phyloP scores from a whole-genome alignment of 2,113 vertebrate genomes.

The Pantherophis guttatus region DNA sequence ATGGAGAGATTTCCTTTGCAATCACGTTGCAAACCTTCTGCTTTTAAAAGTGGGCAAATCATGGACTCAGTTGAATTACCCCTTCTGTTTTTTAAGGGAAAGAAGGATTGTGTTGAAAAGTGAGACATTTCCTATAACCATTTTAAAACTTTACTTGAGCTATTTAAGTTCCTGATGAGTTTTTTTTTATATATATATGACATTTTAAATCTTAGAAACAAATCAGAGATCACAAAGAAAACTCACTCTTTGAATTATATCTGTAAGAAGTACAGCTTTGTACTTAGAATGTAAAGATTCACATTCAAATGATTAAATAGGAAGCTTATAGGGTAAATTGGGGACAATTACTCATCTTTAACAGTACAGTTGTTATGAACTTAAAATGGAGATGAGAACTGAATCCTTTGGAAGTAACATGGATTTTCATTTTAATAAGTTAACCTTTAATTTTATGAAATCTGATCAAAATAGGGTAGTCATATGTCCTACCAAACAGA shows the following conservation, averaged over 20 bases:
- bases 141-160: background rate
- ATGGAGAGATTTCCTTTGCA: background rate
- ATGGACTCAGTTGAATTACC: background rate
- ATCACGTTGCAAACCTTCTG: background rate
- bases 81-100: background rate
- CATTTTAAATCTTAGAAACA: background rate
- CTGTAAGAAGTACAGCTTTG: background rate
- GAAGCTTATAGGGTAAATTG: background rate
- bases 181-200: background rate
- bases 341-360: background rate
- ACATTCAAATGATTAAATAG: background rate
- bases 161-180: background rate
- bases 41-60: background rate
- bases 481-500: background rate
- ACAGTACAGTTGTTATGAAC: background rate
- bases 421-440: background rate
- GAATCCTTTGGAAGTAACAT: background rate
- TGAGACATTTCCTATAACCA: background rate
- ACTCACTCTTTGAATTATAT: background rate
- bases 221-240: background rate
- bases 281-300: background rate
- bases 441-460: background rate
- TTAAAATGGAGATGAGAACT: background rate
- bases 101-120: background rate
- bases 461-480: background rate